Evolutionary conservation across 37 sponge, comb jelly and placozoan species (phyloP), one percentile per base, ranked within the genome.

Genomic region (Bolinopsis microptera): DNA sequence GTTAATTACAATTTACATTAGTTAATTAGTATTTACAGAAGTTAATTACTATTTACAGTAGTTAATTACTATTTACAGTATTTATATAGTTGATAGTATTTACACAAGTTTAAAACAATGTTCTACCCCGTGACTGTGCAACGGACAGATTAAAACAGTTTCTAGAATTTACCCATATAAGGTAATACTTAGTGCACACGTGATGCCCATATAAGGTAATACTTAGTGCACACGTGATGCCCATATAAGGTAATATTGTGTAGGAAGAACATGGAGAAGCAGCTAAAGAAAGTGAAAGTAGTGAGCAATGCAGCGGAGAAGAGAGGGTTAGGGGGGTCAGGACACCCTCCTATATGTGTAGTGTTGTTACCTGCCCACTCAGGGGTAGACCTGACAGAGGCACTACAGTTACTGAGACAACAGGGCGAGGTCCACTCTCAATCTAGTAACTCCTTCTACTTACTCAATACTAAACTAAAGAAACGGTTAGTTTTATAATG

Each of bases 401-500:
- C 61, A 48, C 61, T 48, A 13, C 61, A 48, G 61, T 48, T 48
- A 13, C 13, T 48, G 13, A 48, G 13, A 13, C 5, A 48, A 13
- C 61, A 48, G 13, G 61, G 61, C 9, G 61, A 48, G 61, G 61
- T 13, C 9, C 61, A 48, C 9, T 18, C 61, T 18, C 61, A 18
- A 13, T 48, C 61, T 28, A 21, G 75, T 24, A 86, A 39, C 30
- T 24, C 30, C 18, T 86, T 86, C 30, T 86, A 86, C 30, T 40
- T 86, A 25, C 9, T 36, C 48, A 39, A 13, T 40, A 86, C 37
- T 27, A 86, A 86, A 39, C 35, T 41, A 5, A 86, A 41, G 3
- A 86, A 86, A n/a, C 8, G 90, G 48, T 86, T 36, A 25, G 76
- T 74, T 8, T 74, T n/a, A n/a, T n/a, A n/a, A n/a, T n/a, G n/a